Evolutionary conservation across 2,888 invertebrate genomes (phyloP).

Genomic region (Pelosia muscerda): DNA sequence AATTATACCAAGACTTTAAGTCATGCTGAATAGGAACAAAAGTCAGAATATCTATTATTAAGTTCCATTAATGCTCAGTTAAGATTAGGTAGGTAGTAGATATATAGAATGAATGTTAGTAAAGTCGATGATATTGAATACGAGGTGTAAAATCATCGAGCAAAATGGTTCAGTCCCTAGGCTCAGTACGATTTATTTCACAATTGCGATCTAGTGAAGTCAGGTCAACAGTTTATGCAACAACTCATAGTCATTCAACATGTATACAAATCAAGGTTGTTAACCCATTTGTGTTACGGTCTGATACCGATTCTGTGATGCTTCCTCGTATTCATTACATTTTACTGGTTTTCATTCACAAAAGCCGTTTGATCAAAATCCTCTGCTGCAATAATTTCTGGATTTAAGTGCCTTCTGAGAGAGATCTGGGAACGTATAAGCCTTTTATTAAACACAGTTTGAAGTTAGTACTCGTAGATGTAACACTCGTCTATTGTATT

Average conservation of each 20-base stretch:
- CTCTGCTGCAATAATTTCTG: conserved; percentile 31
- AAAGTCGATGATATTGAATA: background rate
- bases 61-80: background rate
- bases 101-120: background rate
- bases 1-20: conserved; percentile 6
- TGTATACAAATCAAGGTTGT: conserved; percentile 79
- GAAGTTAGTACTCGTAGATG: no score
- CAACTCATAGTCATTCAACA: conserved; percentile 64
- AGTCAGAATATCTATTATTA: background rate
- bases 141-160: conserved; percentile 18
- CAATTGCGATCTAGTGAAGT: conserved; percentile 33
- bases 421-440: conserved; percentile 6
- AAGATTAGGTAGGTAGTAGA: background rate
- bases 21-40: background rate
- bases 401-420: conserved; percentile 12
- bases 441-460: background rate
- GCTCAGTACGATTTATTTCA: conserved; percentile 36
- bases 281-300: conserved; percentile 82
- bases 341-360: conserved; percentile 53
- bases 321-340: conserved; percentile 66
- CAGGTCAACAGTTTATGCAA: conserved; percentile 51
- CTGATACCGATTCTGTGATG: conserved; percentile 74
- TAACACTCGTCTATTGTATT: background rate
- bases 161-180: conserved; percentile 33
- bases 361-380: conserved; percentile 45